Evolutionary conservation across 2,113 vertebrate genomes (phyloP), one percentile per base, ranked within the genome.

Genomic region (Sinocyclocheilus maitianheensis): DNA sequence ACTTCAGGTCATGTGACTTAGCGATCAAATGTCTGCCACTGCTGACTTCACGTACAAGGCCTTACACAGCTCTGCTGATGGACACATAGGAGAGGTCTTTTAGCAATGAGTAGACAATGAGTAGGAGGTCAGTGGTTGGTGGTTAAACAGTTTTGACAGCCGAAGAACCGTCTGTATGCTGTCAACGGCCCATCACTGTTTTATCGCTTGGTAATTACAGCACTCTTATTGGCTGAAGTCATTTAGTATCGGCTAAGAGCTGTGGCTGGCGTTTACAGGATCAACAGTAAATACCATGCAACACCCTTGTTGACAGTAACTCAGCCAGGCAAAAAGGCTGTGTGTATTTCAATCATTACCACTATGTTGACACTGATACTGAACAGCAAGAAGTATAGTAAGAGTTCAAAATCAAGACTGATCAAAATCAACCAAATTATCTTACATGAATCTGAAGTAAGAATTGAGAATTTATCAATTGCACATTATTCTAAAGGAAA

Each of bases 231-330:
- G 71, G 58, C 67, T 81, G 77, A 81, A 81, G 53, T 58, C 20
- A 58, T 80, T 85, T 85, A 69, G 84, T 14, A 80, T 43, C 3
- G 18, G 55, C 65, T 63, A 14, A 53, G 74, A 86, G 51, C 77
- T 40, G 22, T 85, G 72, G 83, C 37, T 46, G 40, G 22, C 40
- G n/a, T 81, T 81, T 62, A 55, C 40, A 75, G 69, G 67, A 80
- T 72, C 69, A 72, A 51, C 85, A 74, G 69, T 86, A 74, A 80
- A 81, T 81, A 80, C 84, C 51, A 60, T n/a, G 3, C 40, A 62
- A 51, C 78, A 75, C 22, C 46, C 65, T 34, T 22, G 55, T 16
- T 81, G 85, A 86, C 53, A 58, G 22, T 74, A 86, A 74, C 10
- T 26, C 84, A 58, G 51, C 20, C 67, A 43, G 84, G 69, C 84